Conservation (phyloP, 2,797 vertebrate species). For the Coluber constrictor region DNA sequence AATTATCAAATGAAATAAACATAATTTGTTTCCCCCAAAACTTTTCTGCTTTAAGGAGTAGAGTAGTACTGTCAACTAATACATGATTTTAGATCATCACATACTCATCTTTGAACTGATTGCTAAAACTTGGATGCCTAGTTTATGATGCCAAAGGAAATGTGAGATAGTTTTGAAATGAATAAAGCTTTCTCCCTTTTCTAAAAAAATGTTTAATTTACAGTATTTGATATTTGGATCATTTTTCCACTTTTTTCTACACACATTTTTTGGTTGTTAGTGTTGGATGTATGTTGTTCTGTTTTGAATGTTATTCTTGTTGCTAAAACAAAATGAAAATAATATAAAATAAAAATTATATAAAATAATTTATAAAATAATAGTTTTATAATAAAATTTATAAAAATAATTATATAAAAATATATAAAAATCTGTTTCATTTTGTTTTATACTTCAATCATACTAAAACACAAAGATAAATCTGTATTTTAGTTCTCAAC, state of each 20-base stretch:
- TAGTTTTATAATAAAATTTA: no score
- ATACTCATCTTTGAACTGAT: not conserved
- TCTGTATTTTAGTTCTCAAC: not conserved
- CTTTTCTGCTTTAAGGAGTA: not conserved
- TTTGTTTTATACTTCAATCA: not conserved
- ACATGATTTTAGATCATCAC: not conserved
- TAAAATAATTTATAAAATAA: no score
- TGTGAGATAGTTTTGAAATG: not conserved
- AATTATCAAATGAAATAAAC: constrained; percentile 15
- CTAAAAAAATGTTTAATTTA: not conserved
- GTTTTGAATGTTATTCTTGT: not conserved
- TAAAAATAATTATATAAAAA: no score
- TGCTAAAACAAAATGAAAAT: not conserved
- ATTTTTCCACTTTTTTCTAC: not conserved
- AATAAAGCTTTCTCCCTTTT: not conserved
- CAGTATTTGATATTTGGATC: not conserved
- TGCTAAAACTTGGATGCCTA: not conserved
- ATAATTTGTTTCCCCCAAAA: constrained; percentile 13
- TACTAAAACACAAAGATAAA: not conserved
- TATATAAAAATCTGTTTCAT: not conserved
- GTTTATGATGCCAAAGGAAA: not conserved
- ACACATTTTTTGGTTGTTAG: not conserved
- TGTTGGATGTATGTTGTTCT: not conserved
- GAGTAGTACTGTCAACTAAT: not conserved
- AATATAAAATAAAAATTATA: no score